phyloP scores from a whole-genome alignment of 2,797 vertebrate genomes.

The Macrochelys suwanniensis region DNA sequence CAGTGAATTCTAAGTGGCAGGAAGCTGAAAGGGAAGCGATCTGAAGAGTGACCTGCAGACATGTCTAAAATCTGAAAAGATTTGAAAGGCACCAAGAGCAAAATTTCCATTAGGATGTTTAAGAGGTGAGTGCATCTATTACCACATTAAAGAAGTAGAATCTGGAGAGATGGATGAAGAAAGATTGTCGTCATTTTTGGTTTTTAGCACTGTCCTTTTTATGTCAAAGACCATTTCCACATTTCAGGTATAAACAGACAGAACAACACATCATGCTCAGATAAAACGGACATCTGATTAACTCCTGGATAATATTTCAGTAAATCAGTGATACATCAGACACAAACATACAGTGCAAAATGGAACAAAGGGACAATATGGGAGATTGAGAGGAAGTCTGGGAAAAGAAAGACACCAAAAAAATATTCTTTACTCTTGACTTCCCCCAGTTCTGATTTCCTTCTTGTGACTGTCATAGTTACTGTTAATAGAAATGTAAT shows the following conservation, averaged over 20 bases:
- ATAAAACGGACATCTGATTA: not conserved
- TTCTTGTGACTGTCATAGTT: not conserved
- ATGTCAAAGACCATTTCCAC: not conserved
- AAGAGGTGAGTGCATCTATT: not conserved
- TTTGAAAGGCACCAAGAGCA: not conserved
- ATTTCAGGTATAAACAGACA: not conserved
- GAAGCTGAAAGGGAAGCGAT: not conserved
- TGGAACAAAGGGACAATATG: not conserved
- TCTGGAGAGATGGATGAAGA: not conserved
- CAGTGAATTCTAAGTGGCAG: not conserved
- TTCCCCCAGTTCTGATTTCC: not conserved
- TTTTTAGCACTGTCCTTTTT: not conserved
- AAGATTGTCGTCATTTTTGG: not conserved
- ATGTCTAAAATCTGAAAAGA: not conserved
- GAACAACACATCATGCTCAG: not conserved
- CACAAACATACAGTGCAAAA: not conserved
- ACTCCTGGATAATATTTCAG: not conserved
- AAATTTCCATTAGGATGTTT: conserved; percentile 3
- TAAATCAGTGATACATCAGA: not conserved
- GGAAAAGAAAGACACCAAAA: not conserved
- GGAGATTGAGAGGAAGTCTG: not conserved
- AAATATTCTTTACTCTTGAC: not conserved
- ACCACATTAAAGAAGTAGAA: not conserved
- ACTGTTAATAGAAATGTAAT: not conserved
- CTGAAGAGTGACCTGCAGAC: not conserved